Base-by-base conservation (phyloP, 2,888 invertebrate species). In the Halictus ligatus region DNA sequence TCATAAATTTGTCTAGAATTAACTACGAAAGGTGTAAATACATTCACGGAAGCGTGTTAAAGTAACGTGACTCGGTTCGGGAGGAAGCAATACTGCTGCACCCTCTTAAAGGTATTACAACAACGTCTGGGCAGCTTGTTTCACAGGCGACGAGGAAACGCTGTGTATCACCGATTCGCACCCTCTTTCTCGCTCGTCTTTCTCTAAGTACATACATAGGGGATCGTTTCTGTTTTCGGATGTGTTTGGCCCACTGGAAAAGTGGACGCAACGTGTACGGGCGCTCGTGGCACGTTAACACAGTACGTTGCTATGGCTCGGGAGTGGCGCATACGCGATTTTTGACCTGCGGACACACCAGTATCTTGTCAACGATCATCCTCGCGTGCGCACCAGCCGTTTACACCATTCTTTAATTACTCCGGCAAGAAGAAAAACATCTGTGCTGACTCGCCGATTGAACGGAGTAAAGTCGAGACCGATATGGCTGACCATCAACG, bases 61-160 rank as follows among this genome's bases (percentile, higher is more conserved):
- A 58, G 54, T n/a, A n/a, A 58, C 48, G 48, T 48, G 48, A 48
- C 48, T 15, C 4, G 35, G 35, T 35, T 35, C n/a, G 3, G n/a
- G n/a, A 58, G 2, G n/a, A 58, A 58, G 8, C 29, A 64, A 64
- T 64, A 29, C 29, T 64, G 64, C 64, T 64, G 64, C 64, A 64
- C 18, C 84, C 77, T 71, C 83, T 88, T 85, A 88, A 90, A 88
- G 88, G 91, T 89, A 87, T 90, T 78, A 84, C 82, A 84, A 83
- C 87, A 85, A 88, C 78, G 69, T 71, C 50, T 21, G 13, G 58
- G 35, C 71, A 74, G 77, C 78, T 50, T 54, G 76, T 76, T 77
- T 71, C 48, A 35, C 75, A 21, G 67, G 25, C 69, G 81, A 73
- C 73, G 78, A 60, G 79, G 67, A 73, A 85, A 67, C 74, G 60